Percentiles rank a stretch among this genome's conserved stretches.
phyloP scores from a whole-genome alignment of 2,113 vertebrate species.

The Dissostichus mawsoni region DNA sequence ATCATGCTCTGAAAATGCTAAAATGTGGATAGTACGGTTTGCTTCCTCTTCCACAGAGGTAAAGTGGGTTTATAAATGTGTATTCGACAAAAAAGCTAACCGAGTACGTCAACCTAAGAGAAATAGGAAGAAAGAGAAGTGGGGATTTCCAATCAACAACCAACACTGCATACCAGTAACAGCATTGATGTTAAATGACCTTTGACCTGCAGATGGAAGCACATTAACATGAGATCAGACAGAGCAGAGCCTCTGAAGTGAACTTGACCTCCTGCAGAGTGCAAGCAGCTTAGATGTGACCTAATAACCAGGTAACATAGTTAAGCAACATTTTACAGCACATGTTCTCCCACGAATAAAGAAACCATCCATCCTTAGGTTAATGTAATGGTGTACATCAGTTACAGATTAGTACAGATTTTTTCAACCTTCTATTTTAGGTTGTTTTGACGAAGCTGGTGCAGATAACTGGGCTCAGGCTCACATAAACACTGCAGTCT shows the following conservation, averaged over 20 bases:
- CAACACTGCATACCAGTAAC: background rate
- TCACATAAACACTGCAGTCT: slow-evolving; percentile 45
- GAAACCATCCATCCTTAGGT: background rate
- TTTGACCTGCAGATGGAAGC: slow-evolving; percentile 28
- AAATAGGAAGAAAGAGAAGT: background rate
- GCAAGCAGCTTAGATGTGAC: slow-evolving; percentile 23
- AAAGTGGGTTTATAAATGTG: background rate
- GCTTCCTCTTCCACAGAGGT: background rate
- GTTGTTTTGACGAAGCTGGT: background rate
- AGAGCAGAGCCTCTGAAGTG: background rate
- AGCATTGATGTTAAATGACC: slow-evolving; percentile 8
- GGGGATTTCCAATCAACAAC: background rate
- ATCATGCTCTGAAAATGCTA: too few relatives aligned
- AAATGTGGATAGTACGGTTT: background rate
- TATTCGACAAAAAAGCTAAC: background rate
- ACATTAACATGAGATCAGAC: slow-evolving; percentile 16
- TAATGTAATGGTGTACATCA: background rate
- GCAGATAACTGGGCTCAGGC: slow-evolving; percentile 17
- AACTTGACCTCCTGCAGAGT: slow-evolving; percentile 44
- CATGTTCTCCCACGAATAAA: slow-evolving; percentile 33
- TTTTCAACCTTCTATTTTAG: background rate
- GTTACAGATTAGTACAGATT: background rate
- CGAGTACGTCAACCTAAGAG: background rate
- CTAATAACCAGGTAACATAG: slow-evolving; percentile 8
- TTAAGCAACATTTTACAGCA: slow-evolving; percentile 40